Conservation (phyloP, 2,888 invertebrate genomes). For the Vannuccia rotundouncinata region DNA sequence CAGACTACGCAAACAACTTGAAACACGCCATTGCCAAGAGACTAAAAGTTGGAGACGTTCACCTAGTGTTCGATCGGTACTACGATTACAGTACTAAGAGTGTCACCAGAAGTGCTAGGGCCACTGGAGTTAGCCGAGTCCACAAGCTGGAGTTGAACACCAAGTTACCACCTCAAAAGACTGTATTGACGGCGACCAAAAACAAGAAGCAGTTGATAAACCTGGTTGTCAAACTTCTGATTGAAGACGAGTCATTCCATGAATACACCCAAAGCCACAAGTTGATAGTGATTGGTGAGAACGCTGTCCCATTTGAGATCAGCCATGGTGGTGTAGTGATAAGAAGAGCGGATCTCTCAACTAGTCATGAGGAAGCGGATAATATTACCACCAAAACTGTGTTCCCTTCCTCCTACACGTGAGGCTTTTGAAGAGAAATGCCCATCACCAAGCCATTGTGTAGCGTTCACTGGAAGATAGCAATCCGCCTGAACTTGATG, state of each 20-base stretch:
- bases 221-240: conserved; percentile 29
- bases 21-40: conserved; percentile 14
- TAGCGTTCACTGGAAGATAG: too few relatives aligned
- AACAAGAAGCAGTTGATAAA: conserved; percentile 16
- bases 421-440: too few relatives aligned
- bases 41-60: conserved; percentile 19
- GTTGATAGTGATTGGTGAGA: conserved; percentile 12
- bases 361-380: too few relatives aligned
- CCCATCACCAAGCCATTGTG: too few relatives aligned
- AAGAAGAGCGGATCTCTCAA: conserved; percentile 5
- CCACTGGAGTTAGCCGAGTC: conserved; percentile 12
- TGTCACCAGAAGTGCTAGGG: conserved; percentile 27
- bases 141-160: conserved; percentile 19
- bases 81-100: conserved; percentile 31
- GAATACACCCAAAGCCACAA: conserved; percentile 19
- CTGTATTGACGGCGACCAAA: conserved; percentile 19
- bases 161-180: conserved; percentile 19
- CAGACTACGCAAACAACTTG: conserved; percentile 26
- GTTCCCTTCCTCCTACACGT: too few relatives aligned
- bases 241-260: conserved; percentile 20
- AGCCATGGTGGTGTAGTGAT: conserved; percentile 31
- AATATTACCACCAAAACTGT: too few relatives aligned
- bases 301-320: conserved; percentile 25
- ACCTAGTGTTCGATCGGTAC: conserved; percentile 31
- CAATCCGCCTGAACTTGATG: too few relatives aligned